Evolutionary conservation across 1,140 invertebrate genomes (phyloP).

Genomic region (Leguminivora glycinivorella): DNA sequence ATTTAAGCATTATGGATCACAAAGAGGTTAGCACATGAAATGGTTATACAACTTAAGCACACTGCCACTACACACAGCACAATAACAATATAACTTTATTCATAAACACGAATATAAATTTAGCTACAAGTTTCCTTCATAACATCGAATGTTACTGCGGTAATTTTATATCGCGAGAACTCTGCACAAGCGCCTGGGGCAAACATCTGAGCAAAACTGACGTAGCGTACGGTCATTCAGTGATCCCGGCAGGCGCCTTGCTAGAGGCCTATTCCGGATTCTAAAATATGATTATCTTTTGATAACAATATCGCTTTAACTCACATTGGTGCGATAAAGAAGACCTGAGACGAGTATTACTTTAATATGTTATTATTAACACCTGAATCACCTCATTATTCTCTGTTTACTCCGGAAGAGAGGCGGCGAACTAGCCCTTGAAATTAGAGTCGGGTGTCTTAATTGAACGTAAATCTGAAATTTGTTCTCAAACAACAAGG

Average conservation of each 20-base stretch:
- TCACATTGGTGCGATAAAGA: no score
- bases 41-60: no score
- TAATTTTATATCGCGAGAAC: no score
- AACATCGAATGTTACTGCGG: background rate
- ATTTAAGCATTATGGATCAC: no score
- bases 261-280: background rate
- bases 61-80: background rate
- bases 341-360: no score
- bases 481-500: background rate
- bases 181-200: constrained; percentile 39
- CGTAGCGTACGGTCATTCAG: constrained; percentile 20
- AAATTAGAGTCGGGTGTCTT: background rate
- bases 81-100: background rate
- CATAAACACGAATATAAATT: background rate
- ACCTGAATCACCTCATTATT: no score
- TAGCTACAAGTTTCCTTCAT: background rate
- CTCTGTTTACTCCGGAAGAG: background rate
- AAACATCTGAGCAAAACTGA: constrained; percentile 40
- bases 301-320: no score
- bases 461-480: constrained; percentile 11
- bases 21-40: no score
- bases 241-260: background rate
- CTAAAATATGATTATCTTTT: no score
- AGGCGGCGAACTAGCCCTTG: background rate
- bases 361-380: no score